These are phyloP conservation scores for Geotrypetes seraphini DNA, from an alignment of 2,797 vertebrate species.

Conservation along the genomic window DNA sequence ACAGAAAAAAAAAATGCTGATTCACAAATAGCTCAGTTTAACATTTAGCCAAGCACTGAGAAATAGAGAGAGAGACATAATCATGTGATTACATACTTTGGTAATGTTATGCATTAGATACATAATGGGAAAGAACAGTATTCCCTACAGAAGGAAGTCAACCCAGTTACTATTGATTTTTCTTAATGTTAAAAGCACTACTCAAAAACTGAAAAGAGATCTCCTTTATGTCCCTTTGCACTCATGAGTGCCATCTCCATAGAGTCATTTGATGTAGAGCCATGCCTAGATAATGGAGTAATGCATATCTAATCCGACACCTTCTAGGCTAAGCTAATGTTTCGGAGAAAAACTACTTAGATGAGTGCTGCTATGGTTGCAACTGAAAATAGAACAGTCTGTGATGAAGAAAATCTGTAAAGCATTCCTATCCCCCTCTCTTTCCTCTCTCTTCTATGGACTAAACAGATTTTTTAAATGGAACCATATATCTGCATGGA, in stretches of 20 bases:
- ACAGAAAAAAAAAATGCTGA: constrained; percentile 9
- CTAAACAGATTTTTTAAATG: neutral
- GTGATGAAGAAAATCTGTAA: neutral
- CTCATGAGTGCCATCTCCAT: constrained; percentile 30
- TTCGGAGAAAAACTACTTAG: constrained; percentile 51
- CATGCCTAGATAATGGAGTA: constrained; percentile 51
- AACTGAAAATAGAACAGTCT: constrained; percentile 2
- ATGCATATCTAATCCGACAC: constrained; percentile 71
- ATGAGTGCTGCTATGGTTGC: constrained; percentile 32
- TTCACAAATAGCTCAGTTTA: constrained; percentile 38
- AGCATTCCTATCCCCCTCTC: constrained; percentile 14
- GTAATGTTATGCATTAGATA: constrained; percentile 81
- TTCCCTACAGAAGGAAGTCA: constrained; percentile 63
- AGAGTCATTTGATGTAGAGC: constrained; percentile 50
- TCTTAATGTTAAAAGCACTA: constrained; percentile 72
- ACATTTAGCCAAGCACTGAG: constrained; percentile 44
- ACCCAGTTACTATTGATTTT: constrained; percentile 79
- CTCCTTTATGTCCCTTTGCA: constrained; percentile 41
- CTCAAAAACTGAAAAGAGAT: constrained; percentile 58
- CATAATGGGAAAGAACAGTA: constrained; percentile 75
- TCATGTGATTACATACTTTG: constrained; percentile 68
- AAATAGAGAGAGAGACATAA: constrained; percentile 43
- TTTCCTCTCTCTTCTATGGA: constrained; percentile 3
- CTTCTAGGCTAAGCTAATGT: constrained; percentile 56
- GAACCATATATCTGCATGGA: neutral